These are phyloP conservation scores for Nomada fabriciana DNA, from an alignment of 2,888 invertebrate species.

Conservation along the genomic window DNA sequence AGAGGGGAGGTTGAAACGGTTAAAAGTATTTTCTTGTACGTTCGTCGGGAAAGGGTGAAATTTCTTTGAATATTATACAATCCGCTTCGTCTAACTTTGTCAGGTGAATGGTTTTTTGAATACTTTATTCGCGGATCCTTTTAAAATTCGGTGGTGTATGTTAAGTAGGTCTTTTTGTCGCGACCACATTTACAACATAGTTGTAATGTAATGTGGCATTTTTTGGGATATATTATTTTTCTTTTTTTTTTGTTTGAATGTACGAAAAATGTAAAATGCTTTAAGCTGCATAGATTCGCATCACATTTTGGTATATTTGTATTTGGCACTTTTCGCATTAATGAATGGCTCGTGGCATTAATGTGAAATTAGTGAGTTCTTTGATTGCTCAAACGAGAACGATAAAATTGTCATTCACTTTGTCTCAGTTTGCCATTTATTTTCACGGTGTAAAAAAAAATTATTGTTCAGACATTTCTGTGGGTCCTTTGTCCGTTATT, in stretches of 20 bases:
- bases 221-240: too few species aligned
- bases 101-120: neutral
- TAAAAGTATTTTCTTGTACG: slow-evolving; percentile 1
- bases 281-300: too few species aligned
- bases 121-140: neutral
- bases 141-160: neutral
- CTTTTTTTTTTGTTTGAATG: too few species aligned
- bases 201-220: neutral
- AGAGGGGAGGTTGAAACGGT: neutral
- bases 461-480: neutral
- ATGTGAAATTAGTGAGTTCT: neutral
- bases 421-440: neutral
- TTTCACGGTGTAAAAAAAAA: neutral
- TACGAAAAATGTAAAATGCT: too few species aligned
- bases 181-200: neutral
- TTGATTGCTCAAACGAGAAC: neutral
- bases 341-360: too few species aligned
- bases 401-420: neutral
- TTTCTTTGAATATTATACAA: slow-evolving; percentile 6
- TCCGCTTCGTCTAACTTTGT: neutral
- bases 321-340: too few species aligned
- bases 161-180: too few species aligned
- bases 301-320: too few species aligned
- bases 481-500: neutral
- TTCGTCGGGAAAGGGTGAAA: neutral